Evolutionary conservation across 2,888 invertebrate species (phyloP).

Genomic region (Spodoptera exigua): DNA sequence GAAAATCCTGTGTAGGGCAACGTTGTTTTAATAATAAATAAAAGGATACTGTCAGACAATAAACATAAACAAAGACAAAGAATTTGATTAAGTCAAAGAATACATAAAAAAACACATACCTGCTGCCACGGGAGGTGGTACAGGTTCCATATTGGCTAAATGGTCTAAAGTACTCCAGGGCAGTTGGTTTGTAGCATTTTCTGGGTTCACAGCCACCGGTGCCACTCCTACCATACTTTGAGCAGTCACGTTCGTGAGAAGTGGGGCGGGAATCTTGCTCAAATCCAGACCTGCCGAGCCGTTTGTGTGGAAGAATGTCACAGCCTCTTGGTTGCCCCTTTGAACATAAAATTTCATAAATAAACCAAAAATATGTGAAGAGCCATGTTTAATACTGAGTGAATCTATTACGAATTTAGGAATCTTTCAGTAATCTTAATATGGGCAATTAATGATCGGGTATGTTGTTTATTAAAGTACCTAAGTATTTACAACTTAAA

Average conservation of each 20-base stretch:
- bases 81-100: too few relatives aligned
- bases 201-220: slow-evolving; percentile 52
- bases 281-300: slow-evolving; percentile 73
- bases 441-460: too few relatives aligned
- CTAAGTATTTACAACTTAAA: too few relatives aligned
- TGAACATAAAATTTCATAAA: slow-evolving; percentile 38
- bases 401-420: too few relatives aligned
- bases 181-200: slow-evolving; percentile 23
- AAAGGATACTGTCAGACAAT: too few relatives aligned
- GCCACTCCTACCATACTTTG: slow-evolving; percentile 77
- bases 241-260: slow-evolving; percentile 81
- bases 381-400: too few relatives aligned
- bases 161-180: slow-evolving; percentile 63
- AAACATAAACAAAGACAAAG: too few relatives aligned
- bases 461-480: too few relatives aligned
- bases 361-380: too few relatives aligned
- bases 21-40: too few relatives aligned
- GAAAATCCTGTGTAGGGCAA: too few relatives aligned
- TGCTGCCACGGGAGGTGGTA: slow-evolving; percentile 12
- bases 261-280: slow-evolving; percentile 69
- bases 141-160: slow-evolving; percentile 36
- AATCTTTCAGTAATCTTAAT: too few relatives aligned
- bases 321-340: slow-evolving; percentile 78
- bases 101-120: slow-evolving; percentile 32
- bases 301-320: slow-evolving; percentile 78